phyloP scores from a whole-genome alignment of 2,113 vertebrate species.

The Nansenia antarctica region DNA sequence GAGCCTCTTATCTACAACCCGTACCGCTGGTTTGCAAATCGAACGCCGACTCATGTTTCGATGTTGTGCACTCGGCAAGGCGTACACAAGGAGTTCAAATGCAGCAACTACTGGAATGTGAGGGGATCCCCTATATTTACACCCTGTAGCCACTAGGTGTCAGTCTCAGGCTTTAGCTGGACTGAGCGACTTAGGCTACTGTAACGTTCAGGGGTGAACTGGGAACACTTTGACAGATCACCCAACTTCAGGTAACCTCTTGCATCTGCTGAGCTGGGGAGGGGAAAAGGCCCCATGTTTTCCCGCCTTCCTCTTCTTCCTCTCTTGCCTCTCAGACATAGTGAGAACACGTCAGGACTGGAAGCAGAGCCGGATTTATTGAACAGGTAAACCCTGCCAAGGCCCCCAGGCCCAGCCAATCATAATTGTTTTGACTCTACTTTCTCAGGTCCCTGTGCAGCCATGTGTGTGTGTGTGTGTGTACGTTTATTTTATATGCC shows the following conservation, averaged over 20 bases:
- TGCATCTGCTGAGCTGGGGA: background rate
- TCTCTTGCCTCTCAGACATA: too few species aligned
- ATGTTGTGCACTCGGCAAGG: too few species aligned
- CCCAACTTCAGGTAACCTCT: background rate
- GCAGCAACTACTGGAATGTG: background rate
- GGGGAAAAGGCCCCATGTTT: background rate
- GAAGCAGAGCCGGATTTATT: background rate
- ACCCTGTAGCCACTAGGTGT: slow-evolving; percentile 52
- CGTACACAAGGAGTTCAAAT: too few species aligned
- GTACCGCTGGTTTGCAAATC: too few species aligned
- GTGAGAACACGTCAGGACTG: background rate
- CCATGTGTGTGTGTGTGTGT: background rate
- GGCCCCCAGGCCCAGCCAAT: background rate
- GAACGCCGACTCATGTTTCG: too few species aligned
- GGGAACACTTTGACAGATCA: background rate
- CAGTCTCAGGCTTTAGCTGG: slow-evolving; percentile 44
- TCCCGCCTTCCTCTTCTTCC: too few species aligned
- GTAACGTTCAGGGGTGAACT: background rate
- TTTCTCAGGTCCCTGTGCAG: background rate
- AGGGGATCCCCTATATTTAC: slow-evolving; percentile 26
- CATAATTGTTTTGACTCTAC: background rate
- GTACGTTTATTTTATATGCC: background rate
- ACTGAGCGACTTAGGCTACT: too few species aligned
- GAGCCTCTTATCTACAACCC: too few species aligned
- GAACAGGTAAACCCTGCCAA: background rate